A percentile compares a stretch with the other conserved stretches of the same genome.
Evolutionary conservation across 2,797 vertebrate species (phyloP).

Genomic region (Thunnus albacares): DNA sequence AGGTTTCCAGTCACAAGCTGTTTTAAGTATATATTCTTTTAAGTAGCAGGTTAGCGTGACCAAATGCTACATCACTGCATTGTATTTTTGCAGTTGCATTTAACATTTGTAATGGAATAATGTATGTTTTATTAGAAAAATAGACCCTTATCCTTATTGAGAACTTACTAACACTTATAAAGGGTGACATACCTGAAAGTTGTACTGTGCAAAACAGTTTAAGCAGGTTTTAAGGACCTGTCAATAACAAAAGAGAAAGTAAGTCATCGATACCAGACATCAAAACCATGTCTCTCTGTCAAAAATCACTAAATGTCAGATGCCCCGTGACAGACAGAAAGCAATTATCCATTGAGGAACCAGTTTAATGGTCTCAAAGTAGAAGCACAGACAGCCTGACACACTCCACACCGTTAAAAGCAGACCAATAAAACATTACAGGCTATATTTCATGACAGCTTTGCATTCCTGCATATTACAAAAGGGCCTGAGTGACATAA

Average conservation of each 20-base stretch:
- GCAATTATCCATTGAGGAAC: conserved; percentile 32
- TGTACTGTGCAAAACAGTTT: neutral
- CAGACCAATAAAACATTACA: conserved; percentile 37
- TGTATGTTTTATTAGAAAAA: neutral
- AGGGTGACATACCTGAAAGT: neutral
- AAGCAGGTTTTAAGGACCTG: conserved; percentile 6
- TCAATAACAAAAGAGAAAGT: conserved; percentile 2
- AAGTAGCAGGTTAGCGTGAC: too few species aligned
- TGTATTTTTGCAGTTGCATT: too few species aligned
- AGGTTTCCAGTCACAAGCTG: too few species aligned
- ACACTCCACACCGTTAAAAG: conserved; percentile 6
- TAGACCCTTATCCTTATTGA: neutral
- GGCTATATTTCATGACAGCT: conserved; percentile 37
- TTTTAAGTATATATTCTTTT: too few species aligned
- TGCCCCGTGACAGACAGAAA: conserved; percentile 11
- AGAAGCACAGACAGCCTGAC: conserved; percentile 6
- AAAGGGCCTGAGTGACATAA: conserved; percentile 4
- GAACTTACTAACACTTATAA: neutral
- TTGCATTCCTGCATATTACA: conserved; percentile 27
- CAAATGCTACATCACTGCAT: too few species aligned
- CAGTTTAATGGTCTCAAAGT: conserved; percentile 16
- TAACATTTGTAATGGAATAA: neutral
- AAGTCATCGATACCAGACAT: conserved; percentile 1
- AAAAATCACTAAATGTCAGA: neutral
- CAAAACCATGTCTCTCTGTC: conserved; percentile 3